Conservation (phyloP, 2,797 vertebrate genomes). For the Propithecus deckenii region DNA sequence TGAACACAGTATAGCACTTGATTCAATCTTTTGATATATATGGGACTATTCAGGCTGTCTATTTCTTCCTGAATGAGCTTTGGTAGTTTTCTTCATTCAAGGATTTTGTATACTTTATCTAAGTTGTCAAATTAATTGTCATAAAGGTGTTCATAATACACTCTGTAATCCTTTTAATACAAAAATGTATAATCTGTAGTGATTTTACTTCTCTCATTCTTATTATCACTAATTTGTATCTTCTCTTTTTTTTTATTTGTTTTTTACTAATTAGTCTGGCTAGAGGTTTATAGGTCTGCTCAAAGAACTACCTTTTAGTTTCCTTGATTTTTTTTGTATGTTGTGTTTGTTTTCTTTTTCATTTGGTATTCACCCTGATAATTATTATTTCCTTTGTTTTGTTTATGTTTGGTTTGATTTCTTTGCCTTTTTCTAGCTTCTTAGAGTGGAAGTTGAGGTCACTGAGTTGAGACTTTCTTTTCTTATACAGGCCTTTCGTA, state of each 20-base stretch:
- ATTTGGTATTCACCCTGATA: not conserved
- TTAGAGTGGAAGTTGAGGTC: not conserved
- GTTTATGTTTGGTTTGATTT: not conserved
- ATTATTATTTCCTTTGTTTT: not conserved
- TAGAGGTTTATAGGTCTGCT: not conserved
- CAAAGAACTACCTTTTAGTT: not conserved
- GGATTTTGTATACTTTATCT: not conserved
- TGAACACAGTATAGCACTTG: not conserved
- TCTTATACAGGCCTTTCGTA: not conserved
- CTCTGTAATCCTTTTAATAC: not conserved
- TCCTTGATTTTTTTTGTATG: not conserved
- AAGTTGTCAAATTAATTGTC: conserved; percentile 19
- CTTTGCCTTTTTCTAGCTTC: not conserved
- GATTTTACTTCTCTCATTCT: not conserved
- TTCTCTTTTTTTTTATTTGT: not conserved
- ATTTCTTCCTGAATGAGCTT: conserved; percentile 33
- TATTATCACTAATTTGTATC: not conserved
- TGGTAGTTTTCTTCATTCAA: not conserved
- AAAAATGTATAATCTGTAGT: not conserved
- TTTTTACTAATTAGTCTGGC: not conserved
- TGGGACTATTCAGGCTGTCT: not conserved
- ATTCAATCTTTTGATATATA: not conserved
- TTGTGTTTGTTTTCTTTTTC: not conserved
- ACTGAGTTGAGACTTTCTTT: not conserved
- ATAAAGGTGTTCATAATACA: not conserved